phyloP scores from a whole-genome alignment of 2,113 vertebrate species.

The Laticauda laticaudata region DNA sequence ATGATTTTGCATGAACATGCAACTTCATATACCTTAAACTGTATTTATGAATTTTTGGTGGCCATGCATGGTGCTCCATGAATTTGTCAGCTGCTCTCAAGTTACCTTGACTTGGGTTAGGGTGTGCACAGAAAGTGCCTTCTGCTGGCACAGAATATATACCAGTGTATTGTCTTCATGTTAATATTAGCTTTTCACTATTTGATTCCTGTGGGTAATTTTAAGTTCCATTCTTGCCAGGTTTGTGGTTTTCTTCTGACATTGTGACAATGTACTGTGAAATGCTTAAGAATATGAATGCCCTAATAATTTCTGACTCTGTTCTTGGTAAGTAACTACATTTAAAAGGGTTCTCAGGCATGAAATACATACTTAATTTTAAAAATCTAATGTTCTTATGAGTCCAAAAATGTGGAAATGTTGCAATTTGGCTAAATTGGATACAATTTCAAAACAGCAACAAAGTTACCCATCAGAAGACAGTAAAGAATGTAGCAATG shows the following conservation, averaged over 20 bases:
- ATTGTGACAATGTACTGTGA: not conserved
- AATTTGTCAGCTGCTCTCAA: not conserved
- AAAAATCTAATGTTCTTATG: not conserved
- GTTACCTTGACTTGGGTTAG: rapidly evolving
- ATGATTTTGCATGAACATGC: not conserved
- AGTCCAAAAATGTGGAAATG: not conserved
- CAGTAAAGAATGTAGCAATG: not conserved
- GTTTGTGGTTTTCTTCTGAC: not conserved
- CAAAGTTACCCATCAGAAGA: not conserved
- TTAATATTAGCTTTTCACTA: not conserved
- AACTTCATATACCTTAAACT: not conserved
- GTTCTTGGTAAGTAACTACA: not conserved
- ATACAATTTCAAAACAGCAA: not conserved
- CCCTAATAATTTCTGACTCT: not conserved
- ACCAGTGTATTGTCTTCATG: rapidly evolving
- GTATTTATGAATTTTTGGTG: not conserved
- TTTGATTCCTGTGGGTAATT: not conserved
- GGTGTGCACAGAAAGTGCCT: rapidly evolving
- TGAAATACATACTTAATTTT: not conserved
- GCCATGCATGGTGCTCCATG: not conserved
- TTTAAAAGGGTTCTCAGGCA: not conserved
- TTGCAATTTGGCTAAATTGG: not conserved
- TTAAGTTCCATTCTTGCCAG: not conserved
- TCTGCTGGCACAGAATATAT: rapidly evolving
- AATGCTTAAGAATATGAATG: not conserved